Evolutionary conservation across 2,113 vertebrate genomes (phyloP).

Genomic region (Nestor notabilis): DNA sequence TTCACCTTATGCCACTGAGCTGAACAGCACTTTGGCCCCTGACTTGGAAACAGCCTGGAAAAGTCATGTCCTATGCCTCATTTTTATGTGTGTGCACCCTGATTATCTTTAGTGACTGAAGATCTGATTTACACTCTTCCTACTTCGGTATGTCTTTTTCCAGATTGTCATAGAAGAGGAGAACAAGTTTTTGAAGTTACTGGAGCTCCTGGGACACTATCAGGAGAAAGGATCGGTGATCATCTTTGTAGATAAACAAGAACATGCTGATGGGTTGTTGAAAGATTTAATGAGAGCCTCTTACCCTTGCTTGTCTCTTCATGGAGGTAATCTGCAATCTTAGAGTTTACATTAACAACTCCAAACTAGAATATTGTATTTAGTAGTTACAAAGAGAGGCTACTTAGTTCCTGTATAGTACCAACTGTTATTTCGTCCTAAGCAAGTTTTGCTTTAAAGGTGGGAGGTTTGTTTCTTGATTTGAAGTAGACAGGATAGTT

Average conservation of each 20-base stretch:
- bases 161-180: slow-evolving; percentile 98
- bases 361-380: background rate
- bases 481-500: background rate
- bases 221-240: slow-evolving; percentile 97
- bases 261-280: slow-evolving; percentile 91
- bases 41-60: background rate
- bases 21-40: background rate
- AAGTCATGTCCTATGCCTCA: background rate
- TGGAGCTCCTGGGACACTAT: slow-evolving; percentile 95
- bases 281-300: slow-evolving; percentile 99
- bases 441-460: background rate
- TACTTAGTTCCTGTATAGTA: background rate
- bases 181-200: slow-evolving; percentile 94
- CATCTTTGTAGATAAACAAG: slow-evolving; percentile 98
- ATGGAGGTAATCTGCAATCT: slow-evolving; percentile 85
- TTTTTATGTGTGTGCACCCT: background rate
- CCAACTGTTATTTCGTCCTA: background rate
- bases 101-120: background rate
- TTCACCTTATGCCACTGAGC: background rate
- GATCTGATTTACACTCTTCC: background rate
- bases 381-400: background rate
- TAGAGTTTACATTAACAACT: background rate
- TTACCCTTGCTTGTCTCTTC: slow-evolving; percentile 97
- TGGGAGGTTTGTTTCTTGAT: background rate
- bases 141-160: background rate